These are phyloP conservation scores for Rattus norvegicus DNA, from an alignment of 2,113 vertebrate genomes.

Conservation along the genomic window GRCr8 NC_086037.1:53304001-53304500, in stretches of 20 bases:
- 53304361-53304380: slow-evolving; percentile 64
- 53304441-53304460: slow-evolving; percentile 34
- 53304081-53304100: neutral
- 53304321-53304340: slow-evolving; percentile 69
- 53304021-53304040: neutral
- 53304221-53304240: neutral
- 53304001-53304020: neutral
- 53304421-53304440: slow-evolving; percentile 66
- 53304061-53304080: neutral
- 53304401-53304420: slow-evolving; percentile 57
- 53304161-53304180: neutral
- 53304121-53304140: neutral
- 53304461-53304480: slow-evolving; percentile 54
- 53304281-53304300: slow-evolving; percentile 66
- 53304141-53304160: neutral
- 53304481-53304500: slow-evolving; percentile 69
- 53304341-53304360: slow-evolving; percentile 61
- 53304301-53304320: slow-evolving; percentile 51
- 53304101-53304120: neutral
- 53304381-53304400: slow-evolving; percentile 67
- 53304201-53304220: too few relatives aligned
- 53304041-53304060: neutral
- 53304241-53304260: neutral
- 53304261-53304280: slow-evolving; percentile 11
- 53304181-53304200: neutral